Percentiles rank a stretch among this genome's conserved stretches.
Conservation (phyloP, 2,113 vertebrate species). For the Amazona vittata region DNA sequence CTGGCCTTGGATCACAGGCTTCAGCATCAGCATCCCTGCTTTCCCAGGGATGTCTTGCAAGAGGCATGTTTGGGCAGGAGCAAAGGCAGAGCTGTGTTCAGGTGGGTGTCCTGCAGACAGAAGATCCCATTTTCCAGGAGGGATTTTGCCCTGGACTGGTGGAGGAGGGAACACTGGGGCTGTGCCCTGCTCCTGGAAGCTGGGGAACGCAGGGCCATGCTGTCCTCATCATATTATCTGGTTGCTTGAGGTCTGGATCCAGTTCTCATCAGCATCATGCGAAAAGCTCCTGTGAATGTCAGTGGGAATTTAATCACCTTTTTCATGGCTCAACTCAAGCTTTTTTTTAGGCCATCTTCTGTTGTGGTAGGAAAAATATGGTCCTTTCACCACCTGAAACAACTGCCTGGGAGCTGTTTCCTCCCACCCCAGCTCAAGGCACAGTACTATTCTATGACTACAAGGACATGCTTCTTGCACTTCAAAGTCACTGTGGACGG, state of each 20-base stretch:
- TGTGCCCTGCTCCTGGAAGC: background rate
- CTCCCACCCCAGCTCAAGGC: background rate
- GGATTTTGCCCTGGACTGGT: background rate
- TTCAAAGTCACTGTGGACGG: slow-evolving; percentile 24
- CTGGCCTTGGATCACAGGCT: background rate
- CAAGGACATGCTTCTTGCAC: slow-evolving; percentile 22
- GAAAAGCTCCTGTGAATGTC: background rate
- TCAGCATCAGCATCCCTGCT: background rate
- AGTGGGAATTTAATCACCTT: background rate
- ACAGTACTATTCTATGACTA: background rate
- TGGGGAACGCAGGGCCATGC: background rate
- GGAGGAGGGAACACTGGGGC: background rate
- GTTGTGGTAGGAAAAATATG: background rate
- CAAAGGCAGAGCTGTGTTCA: background rate
- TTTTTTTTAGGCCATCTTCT: background rate
- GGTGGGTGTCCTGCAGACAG: background rate
- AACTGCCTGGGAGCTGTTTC: slow-evolving; percentile 42
- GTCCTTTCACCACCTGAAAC: slow-evolving; percentile 43
- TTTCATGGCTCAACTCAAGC: background rate
- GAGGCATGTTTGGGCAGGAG: background rate
- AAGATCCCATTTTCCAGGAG: background rate
- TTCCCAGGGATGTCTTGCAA: background rate
- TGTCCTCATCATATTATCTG: background rate
- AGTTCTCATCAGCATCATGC: background rate
- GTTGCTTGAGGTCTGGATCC: background rate